phyloP scores from a whole-genome alignment of 2,797 vertebrate genomes.

The Smutsia temminckii region DNA sequence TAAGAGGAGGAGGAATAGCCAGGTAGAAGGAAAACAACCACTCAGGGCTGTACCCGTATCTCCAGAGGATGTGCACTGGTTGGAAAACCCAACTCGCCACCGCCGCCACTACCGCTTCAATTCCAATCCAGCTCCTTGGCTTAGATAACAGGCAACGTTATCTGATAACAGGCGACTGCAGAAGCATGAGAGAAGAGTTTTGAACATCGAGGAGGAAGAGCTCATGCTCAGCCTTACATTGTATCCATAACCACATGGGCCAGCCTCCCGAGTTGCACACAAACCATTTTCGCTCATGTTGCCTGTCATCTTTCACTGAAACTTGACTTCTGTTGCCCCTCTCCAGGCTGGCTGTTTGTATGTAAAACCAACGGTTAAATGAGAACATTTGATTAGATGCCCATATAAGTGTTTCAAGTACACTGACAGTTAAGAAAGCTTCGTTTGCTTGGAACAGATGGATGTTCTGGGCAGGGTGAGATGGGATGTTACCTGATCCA shows the following conservation, averaged over 20 bases:
- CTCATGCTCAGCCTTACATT: background rate
- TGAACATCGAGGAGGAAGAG: background rate
- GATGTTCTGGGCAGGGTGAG: background rate
- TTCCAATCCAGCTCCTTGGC: background rate
- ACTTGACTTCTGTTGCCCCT: background rate
- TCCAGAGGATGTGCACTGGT: background rate
- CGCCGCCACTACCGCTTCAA: background rate
- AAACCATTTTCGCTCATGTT: background rate
- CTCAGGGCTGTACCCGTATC: background rate
- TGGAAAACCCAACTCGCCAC: background rate
- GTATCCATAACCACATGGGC: fast-evolving
- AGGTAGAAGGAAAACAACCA: background rate
- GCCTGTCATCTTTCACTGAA: background rate
- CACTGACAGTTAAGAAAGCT: background rate
- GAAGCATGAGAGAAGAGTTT: background rate
- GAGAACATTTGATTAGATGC: background rate
- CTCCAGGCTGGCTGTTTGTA: background rate
- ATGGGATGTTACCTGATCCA: background rate
- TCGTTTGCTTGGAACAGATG: slow-evolving; percentile 42
- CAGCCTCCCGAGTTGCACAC: background rate
- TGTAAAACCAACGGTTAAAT: background rate
- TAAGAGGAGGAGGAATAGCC: background rate
- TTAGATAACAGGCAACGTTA: background rate
- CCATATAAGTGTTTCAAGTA: background rate
- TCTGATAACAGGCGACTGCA: background rate